Percentiles rank a stretch among this genome's conserved stretches.
phyloP scores from a whole-genome alignment of 2,113 vertebrate species.

The Aramus guarauna region DNA sequence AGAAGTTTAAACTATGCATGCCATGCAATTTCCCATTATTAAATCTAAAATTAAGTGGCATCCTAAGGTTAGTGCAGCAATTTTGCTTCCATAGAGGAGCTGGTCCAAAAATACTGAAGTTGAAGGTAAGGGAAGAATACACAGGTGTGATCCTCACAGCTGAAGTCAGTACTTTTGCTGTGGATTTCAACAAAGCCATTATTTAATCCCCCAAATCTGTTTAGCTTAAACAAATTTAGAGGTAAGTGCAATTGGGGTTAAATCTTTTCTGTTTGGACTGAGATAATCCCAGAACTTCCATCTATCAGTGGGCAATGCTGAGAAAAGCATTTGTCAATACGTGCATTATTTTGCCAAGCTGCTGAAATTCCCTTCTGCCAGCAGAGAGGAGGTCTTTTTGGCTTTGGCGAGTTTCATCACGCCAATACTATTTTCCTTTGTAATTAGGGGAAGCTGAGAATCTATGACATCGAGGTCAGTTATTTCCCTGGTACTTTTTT shows the following conservation, averaged over 20 bases:
- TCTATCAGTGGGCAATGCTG: background rate
- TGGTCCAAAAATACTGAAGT: background rate
- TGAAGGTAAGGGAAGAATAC: background rate
- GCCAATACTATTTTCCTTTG: background rate
- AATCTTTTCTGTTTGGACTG: background rate
- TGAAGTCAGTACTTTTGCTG: background rate
- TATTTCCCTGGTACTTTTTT: conserved; percentile 40
- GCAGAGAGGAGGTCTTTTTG: background rate
- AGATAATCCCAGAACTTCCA: background rate
- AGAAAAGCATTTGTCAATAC: background rate
- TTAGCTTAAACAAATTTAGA: background rate
- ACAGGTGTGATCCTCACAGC: background rate
- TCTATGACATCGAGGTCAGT: background rate
- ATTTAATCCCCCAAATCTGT: background rate
- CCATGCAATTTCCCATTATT: background rate
- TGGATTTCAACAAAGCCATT: background rate
- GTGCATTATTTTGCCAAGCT: background rate
- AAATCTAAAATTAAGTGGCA: background rate
- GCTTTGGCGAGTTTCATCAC: background rate
- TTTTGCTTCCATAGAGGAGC: background rate
- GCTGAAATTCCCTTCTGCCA: background rate
- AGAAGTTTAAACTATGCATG: background rate
- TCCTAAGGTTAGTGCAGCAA: background rate
- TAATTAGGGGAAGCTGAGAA: background rate
- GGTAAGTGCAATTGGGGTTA: background rate